Evolutionary conservation across 2,888 invertebrate genomes (phyloP).

Genomic region (Cataglyphis livida): DNA sequence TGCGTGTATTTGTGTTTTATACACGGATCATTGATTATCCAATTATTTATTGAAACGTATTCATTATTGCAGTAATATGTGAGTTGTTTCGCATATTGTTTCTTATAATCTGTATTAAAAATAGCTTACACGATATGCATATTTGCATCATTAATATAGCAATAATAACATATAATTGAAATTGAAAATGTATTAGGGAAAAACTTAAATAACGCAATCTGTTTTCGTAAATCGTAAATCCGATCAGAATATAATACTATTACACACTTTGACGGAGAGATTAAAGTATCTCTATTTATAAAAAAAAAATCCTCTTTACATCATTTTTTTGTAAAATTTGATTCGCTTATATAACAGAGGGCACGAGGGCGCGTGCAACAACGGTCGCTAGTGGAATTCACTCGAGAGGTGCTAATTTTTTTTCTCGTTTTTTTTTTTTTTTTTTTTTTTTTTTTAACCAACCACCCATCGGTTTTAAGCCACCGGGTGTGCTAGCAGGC

Average conservation of each 20-base stretch:
- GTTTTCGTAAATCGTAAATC: neutral
- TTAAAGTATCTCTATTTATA: constrained; percentile 5
- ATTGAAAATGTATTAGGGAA: neutral
- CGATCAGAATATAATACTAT: neutral
- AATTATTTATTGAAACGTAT: constrained; percentile 7
- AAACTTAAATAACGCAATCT: neutral
- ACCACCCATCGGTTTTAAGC: constrained; percentile 37
- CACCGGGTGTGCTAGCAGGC: constrained; percentile 33
- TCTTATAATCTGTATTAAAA: constrained; percentile 8
- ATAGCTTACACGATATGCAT: neutral
- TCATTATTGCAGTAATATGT: constrained; percentile 14
- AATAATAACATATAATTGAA: neutral
- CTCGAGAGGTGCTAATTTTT: constrained; percentile 39
- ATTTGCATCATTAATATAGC: neutral
- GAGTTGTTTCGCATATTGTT: neutral
- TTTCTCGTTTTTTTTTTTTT: neutral
- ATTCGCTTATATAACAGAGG: neutral
- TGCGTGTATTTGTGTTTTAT: constrained; percentile 4
- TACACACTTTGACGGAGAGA: neutral
- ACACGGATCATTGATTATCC: constrained; percentile 6
- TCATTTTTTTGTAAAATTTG: neutral
- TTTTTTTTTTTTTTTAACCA: constrained; percentile 18
- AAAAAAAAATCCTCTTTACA: neutral
- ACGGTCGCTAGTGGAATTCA: constrained; percentile 26
- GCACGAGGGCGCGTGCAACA: constrained; percentile 47